Percentiles rank a stretch among this genome's conserved stretches.
These are phyloP conservation scores for Acropternis orthonyx DNA, from an alignment of 2,797 vertebrate species.

Conservation along the genomic window DNA sequence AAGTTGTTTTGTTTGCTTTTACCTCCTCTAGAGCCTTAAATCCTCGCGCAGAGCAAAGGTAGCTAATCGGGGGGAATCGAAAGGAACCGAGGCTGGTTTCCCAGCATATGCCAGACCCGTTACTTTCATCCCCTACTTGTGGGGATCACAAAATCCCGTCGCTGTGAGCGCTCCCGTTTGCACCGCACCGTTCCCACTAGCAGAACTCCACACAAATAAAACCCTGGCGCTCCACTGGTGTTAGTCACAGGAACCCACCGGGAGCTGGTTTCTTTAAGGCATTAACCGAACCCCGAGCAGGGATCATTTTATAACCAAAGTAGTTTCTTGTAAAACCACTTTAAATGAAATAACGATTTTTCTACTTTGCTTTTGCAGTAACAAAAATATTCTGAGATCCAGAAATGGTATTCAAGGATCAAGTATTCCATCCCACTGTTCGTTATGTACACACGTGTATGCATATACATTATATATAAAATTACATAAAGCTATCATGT, in stretches of 20 bases:
- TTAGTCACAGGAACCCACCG: background rate
- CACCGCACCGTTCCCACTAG: background rate
- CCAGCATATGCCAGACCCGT: background rate
- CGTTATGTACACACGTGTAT: background rate
- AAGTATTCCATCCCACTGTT: background rate
- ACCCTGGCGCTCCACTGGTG: background rate
- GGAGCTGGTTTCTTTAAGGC: background rate
- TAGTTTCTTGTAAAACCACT: background rate
- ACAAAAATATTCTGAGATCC: background rate
- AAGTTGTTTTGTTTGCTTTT: constrained; percentile 44
- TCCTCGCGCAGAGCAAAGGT: background rate
- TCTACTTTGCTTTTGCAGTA: background rate
- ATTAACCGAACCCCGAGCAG: background rate
- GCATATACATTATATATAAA: background rate
- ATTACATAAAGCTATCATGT: background rate
- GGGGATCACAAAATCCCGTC: background rate
- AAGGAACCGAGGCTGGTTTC: background rate
- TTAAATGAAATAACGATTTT: background rate
- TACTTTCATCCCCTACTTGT: background rate
- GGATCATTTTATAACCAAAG: background rate
- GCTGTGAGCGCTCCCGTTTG: background rate
- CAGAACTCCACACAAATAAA: background rate
- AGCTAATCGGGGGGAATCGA: background rate
- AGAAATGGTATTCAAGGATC: background rate
- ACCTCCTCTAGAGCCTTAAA: constrained; percentile 3